These are phyloP conservation scores for Tipula unca DNA, from an alignment of 2,888 invertebrate genomes.

Conservation along the genomic window DNA sequence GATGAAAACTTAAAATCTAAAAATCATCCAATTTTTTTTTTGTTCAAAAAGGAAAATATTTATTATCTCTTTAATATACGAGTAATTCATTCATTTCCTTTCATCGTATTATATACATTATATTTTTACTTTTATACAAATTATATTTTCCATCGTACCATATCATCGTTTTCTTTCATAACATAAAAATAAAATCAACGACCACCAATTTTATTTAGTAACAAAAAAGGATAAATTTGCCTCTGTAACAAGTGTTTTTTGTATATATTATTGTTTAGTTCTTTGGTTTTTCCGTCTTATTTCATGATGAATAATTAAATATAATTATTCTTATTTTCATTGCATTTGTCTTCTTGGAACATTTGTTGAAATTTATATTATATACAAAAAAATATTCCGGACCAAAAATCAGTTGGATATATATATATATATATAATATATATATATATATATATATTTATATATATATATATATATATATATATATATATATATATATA, in stretches of 20 bases:
- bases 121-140: neutral
- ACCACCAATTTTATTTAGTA: neutral
- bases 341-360: neutral
- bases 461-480: no score
- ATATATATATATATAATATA: neutral
- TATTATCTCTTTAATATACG: neutral
- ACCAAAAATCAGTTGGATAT: neutral
- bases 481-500: neutral
- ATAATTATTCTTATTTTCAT: neutral
- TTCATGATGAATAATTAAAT: neutral
- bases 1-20: neutral
- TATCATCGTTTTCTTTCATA: neutral
- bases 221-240: neutral
- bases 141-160: neutral
- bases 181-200: neutral
- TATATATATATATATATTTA: no score
- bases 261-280: neutral
- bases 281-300: neutral
- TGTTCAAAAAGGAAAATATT: neutral
- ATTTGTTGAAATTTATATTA: neutral
- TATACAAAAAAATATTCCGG: neutral
- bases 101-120: neutral
- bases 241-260: neutral
- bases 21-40: neutral
- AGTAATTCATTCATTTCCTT: neutral